Evolutionary conservation across 2,888 invertebrate genomes (phyloP).

Genomic region (Mesochorus sp.): DNA sequence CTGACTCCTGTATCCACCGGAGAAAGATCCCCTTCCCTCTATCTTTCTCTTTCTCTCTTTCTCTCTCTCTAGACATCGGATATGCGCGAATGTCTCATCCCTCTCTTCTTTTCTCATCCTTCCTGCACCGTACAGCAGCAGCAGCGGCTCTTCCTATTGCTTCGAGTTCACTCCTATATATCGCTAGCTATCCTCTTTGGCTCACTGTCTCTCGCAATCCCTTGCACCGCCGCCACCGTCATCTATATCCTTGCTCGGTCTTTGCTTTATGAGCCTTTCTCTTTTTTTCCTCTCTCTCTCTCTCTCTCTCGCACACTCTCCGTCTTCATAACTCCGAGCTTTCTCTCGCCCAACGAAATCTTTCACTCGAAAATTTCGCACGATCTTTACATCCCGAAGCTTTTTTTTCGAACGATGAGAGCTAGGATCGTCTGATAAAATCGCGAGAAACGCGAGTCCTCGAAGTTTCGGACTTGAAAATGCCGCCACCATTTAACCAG

Average conservation of each 20-base stretch:
- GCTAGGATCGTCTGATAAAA: no score
- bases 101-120: slow-evolving; percentile 64
- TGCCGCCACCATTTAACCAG: no score
- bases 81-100: slow-evolving; percentile 79
- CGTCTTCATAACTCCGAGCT: slow-evolving; percentile 39
- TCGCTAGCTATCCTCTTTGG: slow-evolving; percentile 58
- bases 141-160: slow-evolving; percentile 60
- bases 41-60: no score
- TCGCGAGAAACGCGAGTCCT: no score
- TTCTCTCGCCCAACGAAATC: slow-evolving; percentile 39
- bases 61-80: slow-evolving; percentile 73
- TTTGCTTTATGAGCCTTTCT: slow-evolving; percentile 22
- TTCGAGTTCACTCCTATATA: slow-evolving; percentile 46
- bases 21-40: no score
- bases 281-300: slow-evolving; percentile 1
- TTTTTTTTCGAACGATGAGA: no score
- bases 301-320: slow-evolving; percentile 49
- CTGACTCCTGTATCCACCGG: slow-evolving; percentile 50
- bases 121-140: slow-evolving; percentile 61
- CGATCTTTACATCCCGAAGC: slow-evolving; percentile 27
- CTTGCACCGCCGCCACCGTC: slow-evolving; percentile 43
- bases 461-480: no score
- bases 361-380: slow-evolving; percentile 23
- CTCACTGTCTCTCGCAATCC: slow-evolving; percentile 60
- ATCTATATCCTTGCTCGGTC: slow-evolving; percentile 38